Base-by-base conservation (phyloP, 2,797 vertebrate species). In the Alcedo atthis region DNA sequence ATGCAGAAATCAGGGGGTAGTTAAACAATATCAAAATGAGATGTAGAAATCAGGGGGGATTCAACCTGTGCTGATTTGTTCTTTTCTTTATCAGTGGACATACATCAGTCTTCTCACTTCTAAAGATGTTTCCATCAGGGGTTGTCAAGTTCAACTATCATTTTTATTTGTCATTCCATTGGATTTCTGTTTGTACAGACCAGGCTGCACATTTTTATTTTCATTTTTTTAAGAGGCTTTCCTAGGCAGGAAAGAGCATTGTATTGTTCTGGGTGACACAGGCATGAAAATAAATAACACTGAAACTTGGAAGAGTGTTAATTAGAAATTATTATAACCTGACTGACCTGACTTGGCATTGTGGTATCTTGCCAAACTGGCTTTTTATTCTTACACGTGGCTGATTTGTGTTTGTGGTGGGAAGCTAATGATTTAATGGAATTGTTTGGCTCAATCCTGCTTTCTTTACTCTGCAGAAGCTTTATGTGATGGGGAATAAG, bases 241-340 rank as follows among this genome's bases (percentile, higher is more conserved):
- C 19, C 46, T 37, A 82, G 54, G 80, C 71, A 85, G 14, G 17
- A 81, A 92, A 24, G 33, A 81, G 20, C 84, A 71, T 55, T 14
- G 35, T 92, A 91, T 79, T 81, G 85, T 94, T 93, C 59, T 80
- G 30, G 84, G 93, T 95, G 93, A 93, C 89, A 74, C 76, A 70
- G 80, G 64, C 75, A 40, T 57, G 49, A 43, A 91, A 94, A 91
- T 95, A 89, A 96, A 87, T 95, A 96, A 88, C 94, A 92, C 94
- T 88, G 92, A 94, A 95, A 93, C 79, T 64, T 70, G 68, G 57
- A 91, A 93, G 92, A 95, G 95, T 88, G 75, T 76, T 96, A 96
- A 96, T 96, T 96, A 93, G 70, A 88, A 91, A 54, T 94, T 83
- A 88, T 89, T 95, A 90, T 88, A 96, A 95, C 83, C 82, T 93